phyloP scores from a whole-genome alignment of 1,140 invertebrate genomes.

The Steinernema khuongi region DNA sequence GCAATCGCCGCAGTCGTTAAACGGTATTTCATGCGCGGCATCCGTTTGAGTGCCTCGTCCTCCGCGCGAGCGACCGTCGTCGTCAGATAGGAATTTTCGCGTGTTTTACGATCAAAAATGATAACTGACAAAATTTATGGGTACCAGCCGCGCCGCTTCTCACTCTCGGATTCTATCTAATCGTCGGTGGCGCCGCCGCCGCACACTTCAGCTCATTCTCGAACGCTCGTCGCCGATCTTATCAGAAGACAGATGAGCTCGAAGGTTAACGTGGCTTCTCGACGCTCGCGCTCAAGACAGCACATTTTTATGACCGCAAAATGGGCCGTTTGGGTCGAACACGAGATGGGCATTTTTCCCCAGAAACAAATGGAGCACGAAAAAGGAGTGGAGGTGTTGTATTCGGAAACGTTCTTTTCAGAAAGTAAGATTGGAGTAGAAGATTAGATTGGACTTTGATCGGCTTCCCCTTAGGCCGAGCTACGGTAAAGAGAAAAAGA shows the following conservation, averaged over 20 bases:
- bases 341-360: background rate
- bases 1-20: background rate
- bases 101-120: slow-evolving; percentile 10
- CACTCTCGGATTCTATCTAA: background rate
- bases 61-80: background rate
- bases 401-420: too few species aligned
- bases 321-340: background rate
- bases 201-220: background rate
- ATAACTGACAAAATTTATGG: slow-evolving; percentile 13
- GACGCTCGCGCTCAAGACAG: background rate
- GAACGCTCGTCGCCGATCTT: background rate
- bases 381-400: background rate
- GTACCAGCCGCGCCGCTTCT: slow-evolving; percentile 7
- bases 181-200: background rate
- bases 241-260: slow-evolving; percentile 3
- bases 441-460: too few species aligned
- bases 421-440: too few species aligned
- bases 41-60: background rate
- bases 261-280: slow-evolving; percentile 6
- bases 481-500: too few species aligned
- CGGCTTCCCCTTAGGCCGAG: too few species aligned
- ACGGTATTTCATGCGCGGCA: slow-evolving; percentile 13
- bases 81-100: slow-evolving; percentile 13
- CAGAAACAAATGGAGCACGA: background rate
- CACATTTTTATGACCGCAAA: slow-evolving; percentile 1